These are phyloP conservation scores for Drosophila merina DNA, from an alignment of 2,888 invertebrate species.

Conservation along the genomic window DNA sequence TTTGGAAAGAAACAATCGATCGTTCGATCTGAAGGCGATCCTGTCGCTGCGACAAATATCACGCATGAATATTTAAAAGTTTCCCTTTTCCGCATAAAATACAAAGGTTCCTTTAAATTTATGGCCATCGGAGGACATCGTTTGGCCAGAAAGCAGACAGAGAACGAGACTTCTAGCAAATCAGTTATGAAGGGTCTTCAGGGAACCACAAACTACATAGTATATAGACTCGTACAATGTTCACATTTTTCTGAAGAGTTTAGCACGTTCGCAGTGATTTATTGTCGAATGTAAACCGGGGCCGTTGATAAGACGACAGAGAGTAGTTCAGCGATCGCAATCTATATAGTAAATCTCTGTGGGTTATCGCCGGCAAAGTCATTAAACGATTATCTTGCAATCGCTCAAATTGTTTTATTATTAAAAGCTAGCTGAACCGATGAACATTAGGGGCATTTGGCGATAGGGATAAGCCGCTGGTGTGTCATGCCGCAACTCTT, in stretches of 20 bases:
- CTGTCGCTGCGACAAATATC: constrained; percentile 79
- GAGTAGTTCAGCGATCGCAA: constrained; percentile 15
- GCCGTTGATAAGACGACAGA: constrained; percentile 16
- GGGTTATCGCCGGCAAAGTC: constrained; percentile 47
- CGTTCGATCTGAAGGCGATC: constrained; percentile 53
- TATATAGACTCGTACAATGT: not conserved
- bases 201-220: not conserved
- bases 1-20: constrained; percentile 60
- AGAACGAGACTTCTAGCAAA: constrained; percentile 37
- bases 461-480: constrained; percentile 17
- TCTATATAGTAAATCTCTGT: constrained; percentile 50
- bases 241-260: constrained; percentile 1
- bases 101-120: constrained; percentile 62
- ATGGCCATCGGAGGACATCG: constrained; percentile 47
- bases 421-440: constrained; percentile 21
- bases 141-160: constrained; percentile 35
- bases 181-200: constrained; percentile 45
- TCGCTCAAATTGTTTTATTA: constrained; percentile 48
- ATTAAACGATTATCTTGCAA: constrained; percentile 63
- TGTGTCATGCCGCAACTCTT: constrained; percentile 37
- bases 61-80: constrained; percentile 75
- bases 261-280: constrained; percentile 35
- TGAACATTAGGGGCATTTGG: constrained; percentile 14
- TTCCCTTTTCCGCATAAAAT: constrained; percentile 25
- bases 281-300: constrained; percentile 25